Conservation (phyloP, 2,888 invertebrate species). For the Empis livida region DNA sequence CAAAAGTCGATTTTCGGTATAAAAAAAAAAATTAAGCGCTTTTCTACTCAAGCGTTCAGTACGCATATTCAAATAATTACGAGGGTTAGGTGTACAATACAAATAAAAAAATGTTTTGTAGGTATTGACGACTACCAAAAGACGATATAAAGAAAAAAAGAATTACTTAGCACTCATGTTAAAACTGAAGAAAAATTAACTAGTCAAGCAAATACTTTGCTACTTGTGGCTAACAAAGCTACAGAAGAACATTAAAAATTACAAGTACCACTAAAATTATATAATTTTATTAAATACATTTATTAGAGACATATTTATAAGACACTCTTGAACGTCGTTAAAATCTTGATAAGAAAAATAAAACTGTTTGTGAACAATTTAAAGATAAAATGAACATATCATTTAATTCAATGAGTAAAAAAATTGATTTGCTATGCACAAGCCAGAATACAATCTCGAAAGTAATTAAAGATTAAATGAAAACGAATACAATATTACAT, state of each 20-base stretch:
- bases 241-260: slow-evolving; percentile 47
- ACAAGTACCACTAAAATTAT: slow-evolving; percentile 40
- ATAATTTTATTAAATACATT: neutral
- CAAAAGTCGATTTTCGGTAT: too few species aligned
- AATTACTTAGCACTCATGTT: slow-evolving; percentile 48
- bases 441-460: slow-evolving; percentile 22
- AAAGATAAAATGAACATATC: slow-evolving; percentile 25
- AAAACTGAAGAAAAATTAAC: slow-evolving; percentile 49
- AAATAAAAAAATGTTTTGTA: slow-evolving; percentile 8
- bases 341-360: slow-evolving; percentile 27
- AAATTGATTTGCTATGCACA: slow-evolving; percentile 19
- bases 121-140: slow-evolving; percentile 28
- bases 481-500: slow-evolving; percentile 20
- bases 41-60: too few species aligned
- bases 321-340: slow-evolving; percentile 31
- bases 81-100: too few species aligned
- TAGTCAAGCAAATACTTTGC: slow-evolving; percentile 47
- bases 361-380: slow-evolving; percentile 26
- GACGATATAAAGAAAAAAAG: slow-evolving; percentile 47
- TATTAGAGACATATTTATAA: slow-evolving; percentile 10
- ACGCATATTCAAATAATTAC: too few species aligned
- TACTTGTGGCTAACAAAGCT: slow-evolving; percentile 50
- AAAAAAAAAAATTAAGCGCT: too few species aligned
- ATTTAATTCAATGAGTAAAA: slow-evolving; percentile 23
- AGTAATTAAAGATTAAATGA: slow-evolving; percentile 24